phyloP scores from a whole-genome alignment of 2,113 vertebrate species.

The Thamnophis sirtalis region DNA sequence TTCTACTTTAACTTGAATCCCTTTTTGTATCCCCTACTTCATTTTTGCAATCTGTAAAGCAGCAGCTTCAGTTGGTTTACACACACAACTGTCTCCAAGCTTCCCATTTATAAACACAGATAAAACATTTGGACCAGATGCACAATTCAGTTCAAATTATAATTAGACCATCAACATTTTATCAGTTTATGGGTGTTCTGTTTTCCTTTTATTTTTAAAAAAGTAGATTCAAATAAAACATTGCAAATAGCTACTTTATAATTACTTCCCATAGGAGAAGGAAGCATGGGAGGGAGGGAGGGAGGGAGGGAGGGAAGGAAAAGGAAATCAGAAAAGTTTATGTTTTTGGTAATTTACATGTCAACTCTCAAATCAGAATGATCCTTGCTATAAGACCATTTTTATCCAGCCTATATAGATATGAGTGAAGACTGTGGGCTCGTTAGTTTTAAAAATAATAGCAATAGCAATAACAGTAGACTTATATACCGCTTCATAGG shows the following conservation, averaged over 20 bases:
- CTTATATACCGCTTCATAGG: too few species aligned
- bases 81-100: slow-evolving; percentile 12
- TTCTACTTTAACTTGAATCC: slow-evolving; percentile 56
- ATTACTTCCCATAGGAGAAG: background rate
- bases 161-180: slow-evolving; percentile 34
- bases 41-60: slow-evolving; percentile 53
- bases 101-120: slow-evolving; percentile 30
- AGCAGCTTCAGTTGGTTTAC: slow-evolving; percentile 26
- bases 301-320: background rate
- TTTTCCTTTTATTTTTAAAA: background rate
- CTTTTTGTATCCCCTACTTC: slow-evolving; percentile 46
- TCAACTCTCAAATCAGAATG: background rate
- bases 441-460: background rate
- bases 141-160: slow-evolving; percentile 19
- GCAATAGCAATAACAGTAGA: too few species aligned
- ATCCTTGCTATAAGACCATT: background rate
- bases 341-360: background rate
- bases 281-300: too few species aligned
- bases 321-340: background rate
- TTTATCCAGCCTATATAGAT: background rate
- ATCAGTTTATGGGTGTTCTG: background rate
- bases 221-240: slow-evolving; percentile 7
- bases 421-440: background rate
- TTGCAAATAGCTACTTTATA: background rate
- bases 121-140: slow-evolving; percentile 21